These are phyloP conservation scores for Aspidiotus rigidus DNA, from an alignment of 2,888 invertebrate species.

Conservation along the genomic window DNA sequence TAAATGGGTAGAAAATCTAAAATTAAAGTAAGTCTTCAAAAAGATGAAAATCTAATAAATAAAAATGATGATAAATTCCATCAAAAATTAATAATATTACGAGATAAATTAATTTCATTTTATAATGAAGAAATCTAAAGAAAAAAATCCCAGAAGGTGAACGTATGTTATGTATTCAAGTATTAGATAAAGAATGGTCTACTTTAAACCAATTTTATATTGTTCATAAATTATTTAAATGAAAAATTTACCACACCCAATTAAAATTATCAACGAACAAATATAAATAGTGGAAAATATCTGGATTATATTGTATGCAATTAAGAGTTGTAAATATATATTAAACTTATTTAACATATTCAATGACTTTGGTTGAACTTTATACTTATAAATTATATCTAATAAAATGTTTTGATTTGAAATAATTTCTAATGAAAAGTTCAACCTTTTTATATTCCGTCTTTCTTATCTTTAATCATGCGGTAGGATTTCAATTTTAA, in stretches of 20 bases:
- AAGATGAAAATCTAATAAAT: too few relatives aligned
- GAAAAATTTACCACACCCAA: slow-evolving; percentile 12
- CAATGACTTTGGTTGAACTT: slow-evolving; percentile 10
- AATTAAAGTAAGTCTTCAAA: slow-evolving; percentile 11
- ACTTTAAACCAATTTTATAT: slow-evolving; percentile 9
- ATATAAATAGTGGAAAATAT: background rate
- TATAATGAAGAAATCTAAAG: slow-evolving; percentile 9
- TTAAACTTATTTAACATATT: slow-evolving; percentile 14
- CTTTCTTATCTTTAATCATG: too few relatives aligned
- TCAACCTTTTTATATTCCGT: slow-evolving; percentile 11
- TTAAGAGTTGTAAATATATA: slow-evolving; percentile 11
- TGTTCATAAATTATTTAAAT: slow-evolving; percentile 11
- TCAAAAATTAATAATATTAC: slow-evolving; percentile 12
- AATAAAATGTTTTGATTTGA: slow-evolving; percentile 6
- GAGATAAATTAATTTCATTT: slow-evolving; percentile 9
- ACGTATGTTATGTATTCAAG: slow-evolving; percentile 8
- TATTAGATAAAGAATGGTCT: slow-evolving; percentile 8
- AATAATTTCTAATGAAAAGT: slow-evolving; percentile 9
- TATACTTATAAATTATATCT: slow-evolving; percentile 5
- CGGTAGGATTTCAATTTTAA: too few relatives aligned
- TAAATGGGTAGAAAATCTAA: slow-evolving; percentile 11
- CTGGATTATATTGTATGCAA: background rate
- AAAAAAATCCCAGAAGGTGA: slow-evolving; percentile 8
- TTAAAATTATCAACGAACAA: slow-evolving; percentile 8
- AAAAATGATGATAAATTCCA: slow-evolving; percentile 12